Base-by-base conservation (phyloP, 2,888 invertebrate genomes). In the Pyrrhopygopsis socrates region DNA sequence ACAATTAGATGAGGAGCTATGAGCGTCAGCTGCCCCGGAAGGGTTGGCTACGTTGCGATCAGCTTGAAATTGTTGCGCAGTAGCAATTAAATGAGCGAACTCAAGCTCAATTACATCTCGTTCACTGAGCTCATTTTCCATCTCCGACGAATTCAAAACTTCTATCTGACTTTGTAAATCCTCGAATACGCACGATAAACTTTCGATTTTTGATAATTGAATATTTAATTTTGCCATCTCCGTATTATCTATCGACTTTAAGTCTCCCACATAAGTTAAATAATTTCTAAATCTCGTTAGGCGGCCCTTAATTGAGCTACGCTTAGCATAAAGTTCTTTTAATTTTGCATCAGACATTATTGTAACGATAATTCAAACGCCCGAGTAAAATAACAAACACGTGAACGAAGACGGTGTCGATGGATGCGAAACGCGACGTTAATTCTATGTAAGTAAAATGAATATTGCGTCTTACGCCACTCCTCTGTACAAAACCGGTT, bases 231-330 rank as follows among this genome's bases (percentile, higher is more conserved):
- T 71, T 22, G 71, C 8, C n/a, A 30, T 22, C 29, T 71, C 71
- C 2, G 29, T 71, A 50, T 50, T 50, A 50, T 50, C 45, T 71
- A 54, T 45, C 13, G 30, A 30, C n/a, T 27, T 15, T 81, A 22
- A 41, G 13, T 54, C 5, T 15, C 60, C 67, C 27, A 68, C 41
- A 11, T 27, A 22, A 27, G 34, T 30, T 45, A 82, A 58, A 71
- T 45, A 82, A 58, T 71, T 76, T 24, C 45, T 82, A 24, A 76
- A 76, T 63, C 71, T 76, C 2, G 76, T 76, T 71, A 82, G 45
- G 50, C 82, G 82, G 3, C 82, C 82, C n/a, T 82, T 82, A 58
- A 74, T 58, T 34, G 54, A 30, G 18, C 73, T 74, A 34, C 73
- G 58, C 22, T 74, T 74, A 50, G 54, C 34, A 20, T 58, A 30